Base-by-base conservation (phyloP, 2,113 vertebrate genomes). In the Herpailurus yagouaroundi region DNA sequence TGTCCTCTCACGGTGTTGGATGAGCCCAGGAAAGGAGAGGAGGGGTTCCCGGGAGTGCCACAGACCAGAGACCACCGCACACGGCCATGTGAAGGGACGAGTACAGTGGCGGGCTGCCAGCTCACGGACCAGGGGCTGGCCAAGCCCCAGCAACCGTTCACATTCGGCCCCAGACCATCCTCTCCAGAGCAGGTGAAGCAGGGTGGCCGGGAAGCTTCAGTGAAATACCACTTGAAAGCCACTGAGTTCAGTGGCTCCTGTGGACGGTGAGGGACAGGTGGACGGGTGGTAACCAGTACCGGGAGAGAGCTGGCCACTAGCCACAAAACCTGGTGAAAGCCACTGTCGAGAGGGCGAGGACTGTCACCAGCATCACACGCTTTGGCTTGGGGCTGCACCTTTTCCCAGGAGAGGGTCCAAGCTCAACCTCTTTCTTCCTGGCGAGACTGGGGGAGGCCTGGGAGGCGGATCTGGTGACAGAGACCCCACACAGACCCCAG, bases 81-180 rank as follows among this genome's bases (percentile, higher is more conserved):
- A 0, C 12, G 12, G 5, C 25, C 3, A 3, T 36, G 31, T 1
- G 19, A 45, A 23, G 29, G 69, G 9, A 25, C 57, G 1, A 52
- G 19, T 12, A 4, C 1, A 0, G 52, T 21, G 3, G 14, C 16
- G n/a, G 41, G 12, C 31, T 76, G 41, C 41, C 12, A 4, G n/a
- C 45, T 38, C 7, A 0, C 18, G 16, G 12, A 5, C 25, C 8
- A 2, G 0, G 27, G 69, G 55, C 9, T 21, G 68, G 55, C 33
- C 27, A 16, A 7, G 38, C 15, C 13, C 45, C 9, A 13, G 21
- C 52, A 29, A 10, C 27, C 4, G 38, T 38, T 60, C 66, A n/a
- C 4, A 21, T 2, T 11, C 76, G 19, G 29, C 76, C 76, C 4
- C 45, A 33, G 16, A 50, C 18, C 27, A 25, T 38, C 55, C 31